Conservation (phyloP, 2,888 invertebrate genomes). For the Vesta saturnalis region DNA sequence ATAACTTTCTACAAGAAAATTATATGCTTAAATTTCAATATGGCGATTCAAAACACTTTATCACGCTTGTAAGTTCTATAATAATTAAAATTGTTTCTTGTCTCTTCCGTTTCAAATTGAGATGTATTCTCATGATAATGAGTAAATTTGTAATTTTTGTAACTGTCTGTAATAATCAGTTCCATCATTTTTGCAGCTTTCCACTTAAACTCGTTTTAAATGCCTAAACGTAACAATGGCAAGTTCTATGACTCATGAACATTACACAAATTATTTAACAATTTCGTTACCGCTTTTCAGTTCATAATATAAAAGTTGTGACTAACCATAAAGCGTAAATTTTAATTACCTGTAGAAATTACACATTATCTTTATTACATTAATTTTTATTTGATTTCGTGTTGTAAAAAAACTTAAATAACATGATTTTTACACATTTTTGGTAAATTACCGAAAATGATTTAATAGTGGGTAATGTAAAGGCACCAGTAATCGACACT, state of each 20-base stretch:
- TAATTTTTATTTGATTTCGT: no score
- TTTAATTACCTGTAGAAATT: neutral
- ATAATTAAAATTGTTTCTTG: constrained; percentile 33
- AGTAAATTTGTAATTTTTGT: constrained; percentile 24
- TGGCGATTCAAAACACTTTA: constrained; percentile 30
- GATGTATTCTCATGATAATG: constrained; percentile 34
- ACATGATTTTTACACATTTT: no score
- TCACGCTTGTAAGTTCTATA: constrained; percentile 28
- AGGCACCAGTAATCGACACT: no score
- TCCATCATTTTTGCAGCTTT: constrained; percentile 31
- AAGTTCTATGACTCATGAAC: constrained; percentile 23
- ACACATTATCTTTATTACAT: neutral
- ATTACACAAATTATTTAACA: constrained; percentile 27
- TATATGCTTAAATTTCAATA: constrained; percentile 23
- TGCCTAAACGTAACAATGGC: constrained; percentile 26
- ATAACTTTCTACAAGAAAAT: constrained; percentile 27
- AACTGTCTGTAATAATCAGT: constrained; percentile 32
- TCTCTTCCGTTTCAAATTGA: constrained; percentile 30
- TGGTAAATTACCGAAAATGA: no score
- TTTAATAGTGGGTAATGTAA: no score
- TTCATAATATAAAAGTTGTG: constrained; percentile 3
- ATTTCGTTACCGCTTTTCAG: constrained; percentile 5
- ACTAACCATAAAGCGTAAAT: neutral
- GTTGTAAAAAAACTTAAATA: no score
- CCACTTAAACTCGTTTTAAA: constrained; percentile 28